These are phyloP conservation scores for Macrochelys suwanniensis DNA, from an alignment of 2,797 vertebrate species.

Conservation along the genomic window DNA sequence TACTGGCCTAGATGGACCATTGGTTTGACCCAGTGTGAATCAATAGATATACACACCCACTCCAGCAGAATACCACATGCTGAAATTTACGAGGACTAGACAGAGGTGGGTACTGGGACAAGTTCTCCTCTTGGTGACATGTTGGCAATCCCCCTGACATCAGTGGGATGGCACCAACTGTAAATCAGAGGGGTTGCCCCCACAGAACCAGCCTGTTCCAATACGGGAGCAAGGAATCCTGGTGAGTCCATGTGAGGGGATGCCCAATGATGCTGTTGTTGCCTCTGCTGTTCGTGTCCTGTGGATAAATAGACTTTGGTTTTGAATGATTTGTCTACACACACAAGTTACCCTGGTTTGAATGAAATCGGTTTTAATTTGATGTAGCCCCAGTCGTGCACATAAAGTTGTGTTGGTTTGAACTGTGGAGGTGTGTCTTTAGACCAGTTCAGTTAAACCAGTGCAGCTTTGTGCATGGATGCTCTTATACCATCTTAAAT, in stretches of 20 bases:
- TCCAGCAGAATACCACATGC: neutral
- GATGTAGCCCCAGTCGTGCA: neutral
- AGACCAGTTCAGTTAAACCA: neutral
- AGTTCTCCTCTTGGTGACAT: neutral
- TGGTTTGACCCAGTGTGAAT: neutral
- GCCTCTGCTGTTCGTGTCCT: rapidly evolving
- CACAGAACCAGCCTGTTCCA: neutral
- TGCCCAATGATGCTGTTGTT: rapidly evolving
- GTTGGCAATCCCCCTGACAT: neutral
- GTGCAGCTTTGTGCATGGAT: neutral
- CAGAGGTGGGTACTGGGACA: neutral
- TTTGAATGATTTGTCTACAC: neutral
- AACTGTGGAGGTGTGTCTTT: neutral
- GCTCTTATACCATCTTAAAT: neutral
- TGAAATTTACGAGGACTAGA: neutral
- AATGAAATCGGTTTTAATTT: too few species aligned
- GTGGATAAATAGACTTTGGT: neutral
- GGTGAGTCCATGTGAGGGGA: neutral
- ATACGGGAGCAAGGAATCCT: neutral
- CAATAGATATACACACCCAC: neutral
- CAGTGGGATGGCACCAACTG: neutral
- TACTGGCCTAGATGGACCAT: neutral
- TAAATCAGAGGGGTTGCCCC: neutral
- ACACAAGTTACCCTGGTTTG: neutral
- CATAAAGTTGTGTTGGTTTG: neutral